Percentiles rank a stretch among this genome's conserved stretches.
Conservation (phyloP, 2,888 invertebrate species). For the Mythimna pallens region DNA sequence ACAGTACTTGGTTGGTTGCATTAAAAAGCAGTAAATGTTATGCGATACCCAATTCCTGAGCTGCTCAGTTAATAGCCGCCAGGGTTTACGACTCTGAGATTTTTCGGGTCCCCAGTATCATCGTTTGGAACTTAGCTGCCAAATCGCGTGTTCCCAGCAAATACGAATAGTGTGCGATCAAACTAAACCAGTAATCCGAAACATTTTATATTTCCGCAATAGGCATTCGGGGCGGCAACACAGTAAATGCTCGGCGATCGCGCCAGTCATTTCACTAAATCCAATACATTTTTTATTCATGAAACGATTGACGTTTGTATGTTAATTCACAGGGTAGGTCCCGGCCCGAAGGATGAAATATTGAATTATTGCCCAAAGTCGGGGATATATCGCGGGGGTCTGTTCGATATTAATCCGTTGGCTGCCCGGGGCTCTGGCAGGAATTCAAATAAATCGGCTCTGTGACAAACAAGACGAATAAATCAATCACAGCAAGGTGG, state of each 20-base stretch:
- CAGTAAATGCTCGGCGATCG: constrained; percentile 79
- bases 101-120: constrained; percentile 65
- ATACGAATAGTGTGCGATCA: constrained; percentile 76
- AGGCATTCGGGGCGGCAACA: constrained; percentile 80
- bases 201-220: constrained; percentile 85
- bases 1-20: constrained; percentile 64
- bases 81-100: constrained; percentile 66
- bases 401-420: constrained; percentile 90
- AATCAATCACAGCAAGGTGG: constrained; percentile 90
- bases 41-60: constrained; percentile 63
- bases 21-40: constrained; percentile 66
- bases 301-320: constrained; percentile 91
- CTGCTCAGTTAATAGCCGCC: constrained; percentile 61
- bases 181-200: constrained; percentile 77
- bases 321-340: constrained; percentile 89
- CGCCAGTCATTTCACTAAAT: constrained; percentile 89
- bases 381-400: constrained; percentile 88
- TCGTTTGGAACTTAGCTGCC: constrained; percentile 67
- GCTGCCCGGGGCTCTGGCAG: constrained; percentile 87
- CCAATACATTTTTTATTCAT: constrained; percentile 91
- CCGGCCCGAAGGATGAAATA: constrained; percentile 88
- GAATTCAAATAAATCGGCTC: constrained; percentile 90
- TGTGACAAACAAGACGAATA: constrained; percentile 91
- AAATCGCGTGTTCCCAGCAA: constrained; percentile 75
- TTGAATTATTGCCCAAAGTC: constrained; percentile 90